Evolutionary conservation across 2,113 vertebrate species (phyloP).

Genomic region (Callipepla californica): DNA sequence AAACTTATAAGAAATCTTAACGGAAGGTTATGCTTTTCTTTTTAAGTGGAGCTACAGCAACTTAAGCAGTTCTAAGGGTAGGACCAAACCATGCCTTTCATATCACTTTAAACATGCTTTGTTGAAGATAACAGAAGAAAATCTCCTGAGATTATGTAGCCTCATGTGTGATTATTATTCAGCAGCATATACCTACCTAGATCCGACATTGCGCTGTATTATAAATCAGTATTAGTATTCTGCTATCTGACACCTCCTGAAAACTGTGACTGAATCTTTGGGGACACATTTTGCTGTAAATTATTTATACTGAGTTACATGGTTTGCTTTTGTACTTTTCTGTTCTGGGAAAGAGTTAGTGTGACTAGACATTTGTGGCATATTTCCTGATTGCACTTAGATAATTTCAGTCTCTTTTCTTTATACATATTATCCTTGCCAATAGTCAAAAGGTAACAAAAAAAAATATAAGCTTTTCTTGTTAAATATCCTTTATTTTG

Average conservation of each 20-base stretch:
- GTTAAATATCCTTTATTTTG: background rate
- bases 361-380: background rate
- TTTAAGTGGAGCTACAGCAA: background rate
- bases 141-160: slow-evolving; percentile 12
- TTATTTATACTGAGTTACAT: slow-evolving; percentile 14
- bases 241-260: slow-evolving; percentile 50
- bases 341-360: background rate
- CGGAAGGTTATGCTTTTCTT: background rate
- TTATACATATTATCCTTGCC: background rate
- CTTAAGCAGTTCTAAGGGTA: background rate
- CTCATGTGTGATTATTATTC: slow-evolving; percentile 50
- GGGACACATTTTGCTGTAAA: slow-evolving; percentile 40
- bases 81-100: background rate
- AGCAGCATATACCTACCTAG: slow-evolving; percentile 16
- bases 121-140: slow-evolving; percentile 14
- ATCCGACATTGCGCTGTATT: background rate
- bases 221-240: slow-evolving; percentile 48
- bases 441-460: background rate
- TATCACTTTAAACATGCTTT: slow-evolving; percentile 8
- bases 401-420: background rate
- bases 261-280: slow-evolving; percentile 27
- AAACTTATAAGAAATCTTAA: background rate
- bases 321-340: slow-evolving; percentile 15
- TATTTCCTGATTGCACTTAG: background rate
- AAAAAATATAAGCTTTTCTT: background rate